Evolutionary conservation across 2,113 vertebrate species (phyloP).

Genomic region (Oncorhynchus nerka): DNA sequence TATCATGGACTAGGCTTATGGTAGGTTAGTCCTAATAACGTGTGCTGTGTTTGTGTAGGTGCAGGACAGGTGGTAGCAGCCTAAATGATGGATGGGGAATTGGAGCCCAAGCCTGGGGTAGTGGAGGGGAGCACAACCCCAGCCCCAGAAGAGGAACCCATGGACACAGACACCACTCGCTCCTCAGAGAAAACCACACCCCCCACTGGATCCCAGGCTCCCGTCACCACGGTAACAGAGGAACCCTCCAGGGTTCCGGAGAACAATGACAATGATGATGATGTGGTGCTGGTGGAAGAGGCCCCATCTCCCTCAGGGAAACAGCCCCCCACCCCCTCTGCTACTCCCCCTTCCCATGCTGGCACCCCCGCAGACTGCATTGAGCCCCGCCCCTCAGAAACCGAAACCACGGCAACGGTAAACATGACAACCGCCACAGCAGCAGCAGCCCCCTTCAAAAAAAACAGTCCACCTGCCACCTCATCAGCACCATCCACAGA

Average conservation of each 20-base stretch:
- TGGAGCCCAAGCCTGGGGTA: slow-evolving; percentile 72
- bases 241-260: slow-evolving; percentile 49
- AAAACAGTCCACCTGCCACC: slow-evolving; percentile 42
- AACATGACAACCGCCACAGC: slow-evolving; percentile 13
- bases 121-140: slow-evolving; percentile 39
- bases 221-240: slow-evolving; percentile 63
- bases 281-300: slow-evolving; percentile 93
- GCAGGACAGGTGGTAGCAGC: slow-evolving; percentile 70
- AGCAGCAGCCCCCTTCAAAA: slow-evolving; percentile 37
- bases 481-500: slow-evolving; percentile 78
- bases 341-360: slow-evolving; percentile 24
- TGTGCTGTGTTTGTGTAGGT: slow-evolving; percentile 24
- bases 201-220: slow-evolving; percentile 45
- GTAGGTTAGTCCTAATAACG: slow-evolving; percentile 21
- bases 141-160: slow-evolving; percentile 69
- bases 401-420: slow-evolving; percentile 19
- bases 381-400: slow-evolving; percentile 43
- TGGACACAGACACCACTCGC: slow-evolving; percentile 83
- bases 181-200: slow-evolving; percentile 60
- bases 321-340: slow-evolving; percentile 26
- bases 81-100: slow-evolving; percentile 85
- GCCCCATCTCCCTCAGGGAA: slow-evolving; percentile 16
- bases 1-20: neutral
- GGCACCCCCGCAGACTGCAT: slow-evolving; percentile 47
- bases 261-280: slow-evolving; percentile 70